Evolutionary conservation across 2,888 invertebrate genomes (phyloP), one percentile per base, ranked within the genome.

Genomic region (Lasius fuliginosus): DNA sequence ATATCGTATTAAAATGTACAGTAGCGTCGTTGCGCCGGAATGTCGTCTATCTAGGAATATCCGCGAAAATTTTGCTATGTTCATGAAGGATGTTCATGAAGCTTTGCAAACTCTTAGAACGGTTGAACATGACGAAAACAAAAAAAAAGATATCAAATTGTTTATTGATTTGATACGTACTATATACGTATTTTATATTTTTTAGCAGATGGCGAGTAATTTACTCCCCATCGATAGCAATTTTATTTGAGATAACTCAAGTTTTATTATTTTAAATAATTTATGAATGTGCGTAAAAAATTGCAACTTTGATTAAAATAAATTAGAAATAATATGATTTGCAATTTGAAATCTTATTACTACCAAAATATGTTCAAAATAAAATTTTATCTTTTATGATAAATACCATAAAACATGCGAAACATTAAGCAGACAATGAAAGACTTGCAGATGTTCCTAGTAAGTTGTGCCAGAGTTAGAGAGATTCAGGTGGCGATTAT

Each of bases 1-100:
- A 69, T 74, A 62, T 67, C 11, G 58, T 40, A 86, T 83, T 85
- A 73, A 75, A 85, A 85, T 85, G 77, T 83, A 85, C 83, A 85
- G 18, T 53, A 49, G 71, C 65, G 71, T 82, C 76, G 49, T 85
- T 77, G 42, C 86, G 75, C 83, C 85, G 86, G 86, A 86, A 84
- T 88, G 85, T 88, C 83, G 84, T 27, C 36, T 68, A 56, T 15
- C 12, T 73, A 73, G 73, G 60, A 81, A 81, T 81, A 81, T 73
- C 60, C 60, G 60, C 23, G 60, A 81, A 46, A 81, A 46, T 60
- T 60, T 33, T 36, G 15, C 4, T 8, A 36, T 33, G 12, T 11
- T 23, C 23, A 23, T 23, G 23, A 23, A 23, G 42, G 3, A 36
- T 53, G 12, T 69, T 56, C n/a, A 12, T 40, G 15, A n/a, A 33